Evolutionary conservation across 2,797 vertebrate species (phyloP).

Genomic region (Micropoecilia bifurca): DNA sequence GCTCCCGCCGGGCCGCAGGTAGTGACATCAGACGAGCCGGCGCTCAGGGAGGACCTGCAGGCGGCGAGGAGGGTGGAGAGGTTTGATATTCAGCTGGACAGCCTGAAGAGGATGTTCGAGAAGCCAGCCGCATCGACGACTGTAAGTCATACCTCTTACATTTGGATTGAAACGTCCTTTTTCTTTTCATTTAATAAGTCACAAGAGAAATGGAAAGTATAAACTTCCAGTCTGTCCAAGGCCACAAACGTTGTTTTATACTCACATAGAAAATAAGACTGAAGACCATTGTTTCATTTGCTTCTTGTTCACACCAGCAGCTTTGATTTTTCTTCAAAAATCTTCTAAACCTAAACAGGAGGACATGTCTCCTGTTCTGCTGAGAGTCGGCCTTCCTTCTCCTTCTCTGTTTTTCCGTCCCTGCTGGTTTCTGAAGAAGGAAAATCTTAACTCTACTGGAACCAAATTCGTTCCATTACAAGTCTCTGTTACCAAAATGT

Average conservation of each 20-base stretch:
- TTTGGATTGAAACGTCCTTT: background rate
- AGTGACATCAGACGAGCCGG: slow-evolving; percentile 56
- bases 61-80: slow-evolving; percentile 76
- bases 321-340: slow-evolving; percentile 20
- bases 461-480: slow-evolving; percentile 42
- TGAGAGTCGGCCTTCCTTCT: slow-evolving; percentile 24
- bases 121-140: slow-evolving; percentile 55
- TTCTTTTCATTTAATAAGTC: background rate
- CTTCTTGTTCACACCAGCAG: background rate
- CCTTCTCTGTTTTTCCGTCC: slow-evolving; percentile 53
- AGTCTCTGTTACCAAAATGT: slow-evolving; percentile 42
- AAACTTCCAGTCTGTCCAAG: background rate
- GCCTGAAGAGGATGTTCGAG: slow-evolving; percentile 85
- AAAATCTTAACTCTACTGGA: slow-evolving; percentile 65
- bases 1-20: slow-evolving; percentile 54
- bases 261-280: background rate
- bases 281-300: slow-evolving; percentile 12
- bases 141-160: slow-evolving; percentile 62
- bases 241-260: background rate
- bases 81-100: slow-evolving; percentile 81
- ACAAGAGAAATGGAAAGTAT: background rate
- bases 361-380: slow-evolving; percentile 3
- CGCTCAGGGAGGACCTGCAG: slow-evolving; percentile 71
- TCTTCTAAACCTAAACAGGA: slow-evolving; percentile 20
- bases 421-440: slow-evolving; percentile 60